These are phyloP conservation scores for Ceratotherium simum DNA, from an alignment of 2,113 vertebrate genomes.

Conservation along the genomic window DNA sequence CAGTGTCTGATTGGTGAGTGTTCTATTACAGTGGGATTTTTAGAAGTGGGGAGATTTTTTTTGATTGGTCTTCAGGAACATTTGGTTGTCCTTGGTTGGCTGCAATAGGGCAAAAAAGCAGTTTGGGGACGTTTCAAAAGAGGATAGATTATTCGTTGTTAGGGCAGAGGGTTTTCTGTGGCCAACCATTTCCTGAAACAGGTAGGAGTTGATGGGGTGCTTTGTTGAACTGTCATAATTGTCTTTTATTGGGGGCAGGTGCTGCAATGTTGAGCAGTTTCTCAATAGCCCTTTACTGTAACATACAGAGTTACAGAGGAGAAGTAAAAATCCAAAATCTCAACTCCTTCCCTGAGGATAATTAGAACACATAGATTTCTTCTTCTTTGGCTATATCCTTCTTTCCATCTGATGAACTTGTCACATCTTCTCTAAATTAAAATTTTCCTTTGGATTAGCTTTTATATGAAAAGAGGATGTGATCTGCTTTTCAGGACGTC, in stretches of 20 bases:
- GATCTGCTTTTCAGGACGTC: background rate
- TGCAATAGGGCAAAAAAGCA: background rate
- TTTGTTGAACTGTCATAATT: background rate
- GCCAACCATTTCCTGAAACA: accelerated
- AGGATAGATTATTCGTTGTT: background rate
- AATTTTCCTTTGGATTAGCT: conserved; percentile 22
- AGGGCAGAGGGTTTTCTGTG: background rate
- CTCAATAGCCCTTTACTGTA: background rate
- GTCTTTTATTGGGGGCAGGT: background rate
- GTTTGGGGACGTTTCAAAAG: background rate
- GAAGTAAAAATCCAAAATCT: background rate
- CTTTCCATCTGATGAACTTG: background rate
- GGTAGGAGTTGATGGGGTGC: accelerated
- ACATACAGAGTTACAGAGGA: background rate
- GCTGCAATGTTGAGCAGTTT: background rate
- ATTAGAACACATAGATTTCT: background rate
- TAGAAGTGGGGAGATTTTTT: background rate
- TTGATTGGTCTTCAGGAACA: background rate
- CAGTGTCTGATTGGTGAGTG: background rate
- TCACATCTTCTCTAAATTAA: conserved; percentile 41
- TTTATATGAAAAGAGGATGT: background rate
- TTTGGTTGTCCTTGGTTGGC: background rate
- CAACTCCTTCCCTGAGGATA: background rate
- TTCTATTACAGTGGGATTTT: background rate
- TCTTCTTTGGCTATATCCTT: background rate